Evolutionary conservation across 2,113 vertebrate genomes (phyloP).

Genomic region (Apodemus speciosus): DNA sequence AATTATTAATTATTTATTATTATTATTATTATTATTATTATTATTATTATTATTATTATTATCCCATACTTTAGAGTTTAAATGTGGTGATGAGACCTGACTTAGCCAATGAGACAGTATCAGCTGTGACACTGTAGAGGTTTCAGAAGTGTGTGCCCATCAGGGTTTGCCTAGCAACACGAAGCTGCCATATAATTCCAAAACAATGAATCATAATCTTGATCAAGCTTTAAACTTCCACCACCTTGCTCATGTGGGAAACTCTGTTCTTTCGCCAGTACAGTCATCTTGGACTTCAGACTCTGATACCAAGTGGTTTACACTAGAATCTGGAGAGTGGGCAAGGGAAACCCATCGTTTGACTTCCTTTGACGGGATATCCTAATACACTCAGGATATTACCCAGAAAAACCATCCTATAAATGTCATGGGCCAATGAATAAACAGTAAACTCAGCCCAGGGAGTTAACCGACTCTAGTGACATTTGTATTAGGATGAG

Average conservation of each 20-base stretch:
- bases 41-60: neutral
- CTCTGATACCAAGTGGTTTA: fast-evolving
- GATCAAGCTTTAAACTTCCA: neutral
- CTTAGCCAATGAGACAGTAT: neutral
- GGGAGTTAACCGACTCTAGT: neutral
- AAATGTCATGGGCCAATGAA: neutral
- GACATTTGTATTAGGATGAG: neutral
- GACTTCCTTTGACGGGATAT: neutral
- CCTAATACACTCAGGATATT: neutral
- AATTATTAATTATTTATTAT: too few relatives aligned
- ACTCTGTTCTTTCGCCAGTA: neutral
- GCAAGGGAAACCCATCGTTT: neutral
- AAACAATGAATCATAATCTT: neutral
- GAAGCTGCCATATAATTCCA: neutral
- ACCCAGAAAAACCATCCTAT: neutral
- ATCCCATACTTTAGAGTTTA: neutral
- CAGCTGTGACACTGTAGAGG: neutral
- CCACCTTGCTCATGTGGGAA: neutral
- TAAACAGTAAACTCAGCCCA: neutral
- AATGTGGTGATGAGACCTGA: neutral
- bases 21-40: neutral
- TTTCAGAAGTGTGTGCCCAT: neutral
- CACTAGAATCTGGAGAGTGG: neutral
- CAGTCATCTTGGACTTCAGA: neutral
- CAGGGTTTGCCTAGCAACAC: neutral